Evolutionary conservation across 2,888 invertebrate genomes (phyloP).

Genomic region (Cantharis lateralis): DNA sequence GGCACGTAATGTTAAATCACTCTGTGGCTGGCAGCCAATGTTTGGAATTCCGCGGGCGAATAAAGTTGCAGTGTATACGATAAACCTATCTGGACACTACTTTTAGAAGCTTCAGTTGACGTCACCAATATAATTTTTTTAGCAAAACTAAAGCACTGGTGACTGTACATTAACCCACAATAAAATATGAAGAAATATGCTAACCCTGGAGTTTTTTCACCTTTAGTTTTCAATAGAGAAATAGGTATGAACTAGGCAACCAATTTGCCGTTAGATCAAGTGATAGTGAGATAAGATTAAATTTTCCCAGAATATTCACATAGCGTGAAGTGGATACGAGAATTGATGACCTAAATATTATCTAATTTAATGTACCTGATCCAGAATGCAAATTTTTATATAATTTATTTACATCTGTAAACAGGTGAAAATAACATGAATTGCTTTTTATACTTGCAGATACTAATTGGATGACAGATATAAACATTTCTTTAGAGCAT

Average conservation of each 20-base stretch:
- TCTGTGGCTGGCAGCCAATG: neutral
- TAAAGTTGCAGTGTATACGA: neutral
- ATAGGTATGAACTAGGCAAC: neutral
- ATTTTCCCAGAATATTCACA: neutral
- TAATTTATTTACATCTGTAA: neutral
- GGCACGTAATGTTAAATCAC: neutral
- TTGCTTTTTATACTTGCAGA: neutral
- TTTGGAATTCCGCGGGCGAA: slow-evolving; percentile 3
- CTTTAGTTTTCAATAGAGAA: neutral
- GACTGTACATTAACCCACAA: neutral
- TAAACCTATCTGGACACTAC: neutral
- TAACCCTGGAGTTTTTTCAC: neutral
- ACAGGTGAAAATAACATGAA: neutral
- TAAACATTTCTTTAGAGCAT: neutral
- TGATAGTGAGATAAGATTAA: neutral
- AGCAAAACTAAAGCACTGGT: neutral
- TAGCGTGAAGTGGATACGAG: neutral
- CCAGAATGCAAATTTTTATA: neutral
- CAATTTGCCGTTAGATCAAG: neutral
- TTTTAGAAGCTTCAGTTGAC: neutral
- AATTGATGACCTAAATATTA: neutral
- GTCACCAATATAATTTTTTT: neutral
- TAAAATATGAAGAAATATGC: neutral
- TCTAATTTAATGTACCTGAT: neutral
- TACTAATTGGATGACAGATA: neutral